These are phyloP conservation scores for Orbicella faveolata DNA, from an alignment of 64 coral and sea anemone genomes.

Conservation along the genomic window DNA sequence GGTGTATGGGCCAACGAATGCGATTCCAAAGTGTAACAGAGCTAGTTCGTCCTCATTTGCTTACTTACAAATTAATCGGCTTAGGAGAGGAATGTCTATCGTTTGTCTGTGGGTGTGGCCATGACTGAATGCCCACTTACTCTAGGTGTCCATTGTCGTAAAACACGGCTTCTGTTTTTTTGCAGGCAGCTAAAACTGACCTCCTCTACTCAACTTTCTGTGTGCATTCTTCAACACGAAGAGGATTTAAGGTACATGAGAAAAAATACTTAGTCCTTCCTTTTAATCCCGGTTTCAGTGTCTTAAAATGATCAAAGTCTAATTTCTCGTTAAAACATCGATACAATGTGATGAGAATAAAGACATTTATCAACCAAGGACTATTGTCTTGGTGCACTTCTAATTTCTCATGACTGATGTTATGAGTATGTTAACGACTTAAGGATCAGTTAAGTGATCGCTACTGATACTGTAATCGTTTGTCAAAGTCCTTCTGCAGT, in stretches of 20 bases:
- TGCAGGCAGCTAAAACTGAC: conserved; percentile 63
- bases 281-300: no score
- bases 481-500: conserved; percentile 63
- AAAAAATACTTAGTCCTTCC: not conserved
- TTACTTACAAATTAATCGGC: no score
- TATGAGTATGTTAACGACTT: no score
- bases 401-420: not conserved
- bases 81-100: no score
- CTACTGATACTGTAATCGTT: not conserved
- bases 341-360: no score
- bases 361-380: no score
- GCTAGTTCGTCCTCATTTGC: no score
- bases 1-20: no score
- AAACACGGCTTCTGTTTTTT: not conserved
- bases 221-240: conserved; percentile 42
- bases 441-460: not conserved
- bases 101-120: no score
- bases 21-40: no score
- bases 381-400: not conserved
- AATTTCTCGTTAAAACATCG: no score
- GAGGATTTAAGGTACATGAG: conserved; percentile 68
- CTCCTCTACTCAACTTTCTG: conserved; percentile 61
- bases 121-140: no score
- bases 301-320: not conserved
- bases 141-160: not conserved